phyloP scores from a whole-genome alignment of 2,113 vertebrate genomes.

The Psettodes erumei region DNA sequence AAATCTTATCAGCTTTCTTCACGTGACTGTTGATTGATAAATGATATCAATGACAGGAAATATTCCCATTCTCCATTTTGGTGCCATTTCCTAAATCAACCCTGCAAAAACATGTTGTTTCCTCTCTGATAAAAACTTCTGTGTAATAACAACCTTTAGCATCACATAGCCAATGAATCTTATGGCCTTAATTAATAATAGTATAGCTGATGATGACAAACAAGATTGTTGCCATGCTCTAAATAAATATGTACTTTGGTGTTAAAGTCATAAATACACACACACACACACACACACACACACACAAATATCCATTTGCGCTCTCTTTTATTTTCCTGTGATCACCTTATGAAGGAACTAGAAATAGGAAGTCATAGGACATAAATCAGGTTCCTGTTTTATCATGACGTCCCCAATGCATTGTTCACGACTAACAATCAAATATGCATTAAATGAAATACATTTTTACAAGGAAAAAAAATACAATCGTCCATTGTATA shows the following conservation, averaged over 20 bases:
- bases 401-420: no score
- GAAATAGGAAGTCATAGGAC: neutral
- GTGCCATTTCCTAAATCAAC: neutral
- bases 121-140: neutral
- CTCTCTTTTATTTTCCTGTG: neutral
- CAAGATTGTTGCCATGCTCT: neutral
- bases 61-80: neutral
- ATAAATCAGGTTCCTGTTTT: neutral
- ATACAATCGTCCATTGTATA: no score
- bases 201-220: neutral
- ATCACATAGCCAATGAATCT: no score
- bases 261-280: no score
- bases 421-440: no score
- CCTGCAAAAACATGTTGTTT: neutral
- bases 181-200: neutral
- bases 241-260: no score
- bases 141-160: neutral
- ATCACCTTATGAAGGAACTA: neutral
- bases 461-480: no score
- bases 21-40: neutral
- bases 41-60: constrained; percentile 17
- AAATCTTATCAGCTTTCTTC: constrained; percentile 45
- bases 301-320: no score
- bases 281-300: no score
- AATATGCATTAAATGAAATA: no score